Evolutionary conservation across 2,113 vertebrate genomes (phyloP), one percentile per base, ranked within the genome.

Genomic region (Leiothrix lutea): DNA sequence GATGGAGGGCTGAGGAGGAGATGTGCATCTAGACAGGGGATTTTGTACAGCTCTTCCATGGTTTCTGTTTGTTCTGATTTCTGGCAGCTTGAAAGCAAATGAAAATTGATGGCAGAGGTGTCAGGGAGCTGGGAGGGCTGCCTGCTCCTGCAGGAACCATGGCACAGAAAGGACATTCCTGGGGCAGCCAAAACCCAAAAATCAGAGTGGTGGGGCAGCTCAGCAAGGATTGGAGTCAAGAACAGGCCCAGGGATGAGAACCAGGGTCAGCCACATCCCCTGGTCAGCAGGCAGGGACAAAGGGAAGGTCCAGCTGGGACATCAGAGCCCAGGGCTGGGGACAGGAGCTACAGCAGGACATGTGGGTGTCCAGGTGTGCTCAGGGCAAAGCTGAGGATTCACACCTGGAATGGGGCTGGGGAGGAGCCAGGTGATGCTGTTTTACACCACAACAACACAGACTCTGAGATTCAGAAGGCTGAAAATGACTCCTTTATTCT

Each of bases 41-140:
- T 81, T 82, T 19, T 58, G 66, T n/a, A 29, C 64, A 86, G 56
- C 51, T 81, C 51, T 56, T 66, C 82, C 88, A 83, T 67, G 33
- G 31, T 42, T 88, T 51, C 25, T 80, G 80, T 45, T 90, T 84
- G 56, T 67, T 88, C 80, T 90, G 61, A 71, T 58, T 92, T 53
- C 86, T 83, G 51, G 44, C 26, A 64, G 88, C 48, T 67, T 38
- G 79, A 64, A 80, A 83, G 47, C n/a, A 88, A 95, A 74, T 61
- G 75, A 79, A 65, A 80, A 94, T 94, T 67, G 58, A 84, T 48
- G 33, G 70, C 25, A 9, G 57, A 44, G 47, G 58, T 24, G 31
- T 20, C n/a, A 57, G 65, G 62, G 40, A 64, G 36, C 61, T 44
- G 53, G 53, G 36, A 69, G 58, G 45, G 62, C 62, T 42, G 70